Base-by-base conservation (phyloP, 2,888 invertebrate genomes). In the Tetheella fluctuosa region DNA sequence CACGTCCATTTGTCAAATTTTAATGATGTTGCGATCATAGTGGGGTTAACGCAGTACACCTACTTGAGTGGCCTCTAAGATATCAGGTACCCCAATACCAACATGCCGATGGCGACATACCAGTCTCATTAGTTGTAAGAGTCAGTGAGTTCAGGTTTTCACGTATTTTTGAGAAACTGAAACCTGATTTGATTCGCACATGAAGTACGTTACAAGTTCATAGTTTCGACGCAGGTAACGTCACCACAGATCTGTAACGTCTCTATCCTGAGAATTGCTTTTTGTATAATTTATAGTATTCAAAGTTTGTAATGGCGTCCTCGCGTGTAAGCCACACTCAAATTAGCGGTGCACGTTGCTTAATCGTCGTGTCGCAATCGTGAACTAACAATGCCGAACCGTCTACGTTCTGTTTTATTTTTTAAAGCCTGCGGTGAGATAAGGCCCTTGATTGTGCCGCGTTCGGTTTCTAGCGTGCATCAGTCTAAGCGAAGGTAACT, bases 1-100 rank as follows among this genome's bases (percentile, higher is more conserved):
- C 63, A 63, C 68, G 73, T 70, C 81, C 89, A 89, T 91, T 89
- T 90, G 89, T 90, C 90, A 90, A 88, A 86, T 84, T n/a, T n/a
- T 90, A 90, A 91, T 89, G 88, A 87, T 80, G 83, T 79, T 79
- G 81, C 85, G 84, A 84, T 88, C 42, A n/a, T 17, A 25, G 54
- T 28, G 54, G 34, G 54, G 23, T 39, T 39, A 54, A 54, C 42
- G 28, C 37, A n/a, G 54, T 54, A 39, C 25, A 25, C 42, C 23
- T 23, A 53, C 28, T 25, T 13, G n/a, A n/a, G 53, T 25, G 34
- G 28, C 17, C 17, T 48, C 20, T 48, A 20, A 48, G 20, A 42
- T 42, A 42, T 42, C 42, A 3, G 17, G 48, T 48, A n/a, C 6
- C 20, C 48, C n/a, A 39, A 39, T 48, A 3, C 7, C 42, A 42